Evolutionary conservation across 2,113 vertebrate species (phyloP).

Genomic region (Myotis brandtii): DNA sequence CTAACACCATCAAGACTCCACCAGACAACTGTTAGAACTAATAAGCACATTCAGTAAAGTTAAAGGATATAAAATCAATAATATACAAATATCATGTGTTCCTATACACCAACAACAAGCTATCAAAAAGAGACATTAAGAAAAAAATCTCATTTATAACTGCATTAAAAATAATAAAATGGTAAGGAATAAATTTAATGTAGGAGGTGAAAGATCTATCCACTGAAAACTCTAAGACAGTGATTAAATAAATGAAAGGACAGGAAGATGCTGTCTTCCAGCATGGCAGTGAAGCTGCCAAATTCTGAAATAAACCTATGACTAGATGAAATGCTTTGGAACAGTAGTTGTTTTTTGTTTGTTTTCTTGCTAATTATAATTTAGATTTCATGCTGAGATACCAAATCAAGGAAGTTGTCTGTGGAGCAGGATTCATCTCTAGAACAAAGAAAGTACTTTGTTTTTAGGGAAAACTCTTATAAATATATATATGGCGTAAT

Average conservation of each 20-base stretch:
- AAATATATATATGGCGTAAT: no score
- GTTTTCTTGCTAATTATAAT: neutral
- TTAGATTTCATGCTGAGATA: neutral
- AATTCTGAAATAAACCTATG: neutral
- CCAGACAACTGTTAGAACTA: neutral
- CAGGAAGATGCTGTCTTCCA: neutral
- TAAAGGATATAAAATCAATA: neutral
- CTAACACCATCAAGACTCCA: neutral
- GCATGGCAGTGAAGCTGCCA: neutral
- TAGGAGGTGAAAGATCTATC: neutral
- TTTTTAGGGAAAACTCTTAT: neutral
- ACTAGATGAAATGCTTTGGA: neutral
- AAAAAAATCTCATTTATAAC: neutral
- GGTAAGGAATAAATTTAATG: neutral
- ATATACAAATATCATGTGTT: neutral
- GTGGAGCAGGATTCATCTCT: neutral
- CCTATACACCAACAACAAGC: neutral
- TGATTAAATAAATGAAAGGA: neutral
- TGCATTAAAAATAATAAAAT: neutral
- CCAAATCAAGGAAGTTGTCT: constrained; percentile 11
- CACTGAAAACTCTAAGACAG: neutral
- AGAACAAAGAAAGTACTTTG: neutral
- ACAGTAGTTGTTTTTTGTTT: neutral
- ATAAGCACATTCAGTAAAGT: neutral
- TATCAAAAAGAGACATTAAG: neutral